Evolutionary conservation across 2,888 invertebrate species (phyloP), one percentile per base, ranked within the genome.

Genomic region (Drosophila borealis): DNA sequence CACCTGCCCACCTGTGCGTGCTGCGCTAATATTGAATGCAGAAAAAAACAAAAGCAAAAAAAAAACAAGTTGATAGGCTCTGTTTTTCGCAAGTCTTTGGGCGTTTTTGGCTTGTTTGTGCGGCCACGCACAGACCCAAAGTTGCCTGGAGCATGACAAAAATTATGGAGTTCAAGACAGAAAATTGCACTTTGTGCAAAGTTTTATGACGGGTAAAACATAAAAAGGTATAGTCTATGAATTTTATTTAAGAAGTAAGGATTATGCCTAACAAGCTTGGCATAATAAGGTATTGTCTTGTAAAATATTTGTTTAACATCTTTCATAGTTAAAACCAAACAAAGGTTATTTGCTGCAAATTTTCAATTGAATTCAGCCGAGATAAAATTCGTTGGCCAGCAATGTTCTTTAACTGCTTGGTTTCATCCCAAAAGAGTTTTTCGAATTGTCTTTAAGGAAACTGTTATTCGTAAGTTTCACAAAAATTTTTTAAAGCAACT

Each of bases 151-250:
- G 61, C 57, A 45, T 45, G 54, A 21, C 61, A 42, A 48, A 25
- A 70, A 56, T 67, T 55, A 62, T 57, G 37, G 21, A 50, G 60
- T 19, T 53, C n/a, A 9, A 48, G 55, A 72, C 75, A 75, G 45
- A 51, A 44, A 75, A 69, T 17, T 73, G 76, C 76, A 76, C 76
- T 76, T 76, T 64, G 54, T 33, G 61, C 36, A 39, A 11, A 37
- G 25, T 49, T 44, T 44, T 44, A 33, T 57, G 25, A 34, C 13
- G 41, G 33, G 13, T 29, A 29, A 33, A 39, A n/a, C 25, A 57
- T 29, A 17, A 4, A 10, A 4, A 9, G 25, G 10, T n/a, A 14
- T 29, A 13, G 11, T n/a, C 19, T 36, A n/a, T 10, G 10, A 4
- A 14, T 9, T 2, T 19, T 13, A 53, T 54, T 34, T 10, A 19